Percentiles rank a stretch among this genome's conserved stretches.
Conservation (phyloP, 2,113 vertebrate genomes). For the Poeciliopsis occidentalis region DNA sequence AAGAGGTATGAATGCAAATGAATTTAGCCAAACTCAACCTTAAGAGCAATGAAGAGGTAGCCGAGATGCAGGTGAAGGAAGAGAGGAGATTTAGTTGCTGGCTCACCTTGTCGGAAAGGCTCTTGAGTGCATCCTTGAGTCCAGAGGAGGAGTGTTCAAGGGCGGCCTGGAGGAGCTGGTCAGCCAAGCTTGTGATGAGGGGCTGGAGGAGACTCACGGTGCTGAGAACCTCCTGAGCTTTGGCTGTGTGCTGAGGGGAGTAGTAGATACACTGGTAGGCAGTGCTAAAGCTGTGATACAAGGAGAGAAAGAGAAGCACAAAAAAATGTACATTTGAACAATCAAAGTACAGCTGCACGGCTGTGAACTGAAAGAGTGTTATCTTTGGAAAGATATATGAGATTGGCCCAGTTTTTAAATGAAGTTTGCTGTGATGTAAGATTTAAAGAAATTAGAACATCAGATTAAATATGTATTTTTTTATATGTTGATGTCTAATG, state of each 20-base stretch:
- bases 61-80: neutral
- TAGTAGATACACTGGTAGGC: constrained; percentile 99
- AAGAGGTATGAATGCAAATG: neutral
- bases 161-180: constrained; percentile 91
- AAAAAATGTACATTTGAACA: constrained; percentile 11
- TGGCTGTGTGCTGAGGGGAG: constrained; percentile 95
- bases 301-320: neutral
- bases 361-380: neutral
- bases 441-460: neutral
- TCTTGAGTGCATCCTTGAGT: constrained; percentile 92
- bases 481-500: no score
- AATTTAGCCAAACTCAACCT: constrained; percentile 10
- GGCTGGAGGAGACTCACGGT: constrained; percentile 91
- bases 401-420: constrained; percentile 4
- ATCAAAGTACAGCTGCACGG: neutral
- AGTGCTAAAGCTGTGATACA: constrained; percentile 84
- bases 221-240: constrained; percentile 95
- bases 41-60: constrained; percentile 15
- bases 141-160: constrained; percentile 87
- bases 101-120: constrained; percentile 95
- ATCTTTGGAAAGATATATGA: neutral
- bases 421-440: constrained; percentile 1
- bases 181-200: constrained; percentile 89
- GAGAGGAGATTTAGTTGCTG: neutral
- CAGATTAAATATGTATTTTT: no score